These are phyloP conservation scores for Trachelus troglodyta DNA, from an alignment of 2,888 invertebrate species.

Conservation along the genomic window DNA sequence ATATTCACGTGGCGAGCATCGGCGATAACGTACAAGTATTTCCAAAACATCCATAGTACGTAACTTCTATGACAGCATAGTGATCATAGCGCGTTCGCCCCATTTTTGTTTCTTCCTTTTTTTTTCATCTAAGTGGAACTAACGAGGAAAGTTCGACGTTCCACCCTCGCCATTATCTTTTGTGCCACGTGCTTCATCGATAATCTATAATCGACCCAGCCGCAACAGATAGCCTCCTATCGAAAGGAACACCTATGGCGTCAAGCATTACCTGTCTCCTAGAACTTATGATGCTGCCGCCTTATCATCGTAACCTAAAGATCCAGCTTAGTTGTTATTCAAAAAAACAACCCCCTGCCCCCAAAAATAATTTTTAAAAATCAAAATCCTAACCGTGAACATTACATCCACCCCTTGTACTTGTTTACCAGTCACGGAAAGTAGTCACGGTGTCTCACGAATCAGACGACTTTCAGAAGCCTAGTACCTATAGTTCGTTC, in stretches of 20 bases:
- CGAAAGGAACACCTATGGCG: neutral
- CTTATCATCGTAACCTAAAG: neutral
- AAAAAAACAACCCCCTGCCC: too few relatives aligned
- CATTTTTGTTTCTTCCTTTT: constrained; percentile 1
- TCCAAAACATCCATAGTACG: neutral
- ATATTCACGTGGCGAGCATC: neutral
- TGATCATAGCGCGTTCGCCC: neutral
- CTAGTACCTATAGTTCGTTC: neutral
- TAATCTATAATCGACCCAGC: constrained; percentile 41
- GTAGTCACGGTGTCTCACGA: neutral
- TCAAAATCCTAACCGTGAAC: neutral
- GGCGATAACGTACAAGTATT: neutral
- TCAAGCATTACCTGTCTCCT: neutral
- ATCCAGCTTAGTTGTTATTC: neutral
- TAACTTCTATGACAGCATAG: neutral
- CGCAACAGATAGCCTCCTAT: neutral
- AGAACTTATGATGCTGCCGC: neutral
- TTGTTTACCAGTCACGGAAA: neutral
- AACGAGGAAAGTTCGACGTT: constrained; percentile 35
- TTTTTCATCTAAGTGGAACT: constrained; percentile 24
- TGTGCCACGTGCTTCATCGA: constrained; percentile 36
- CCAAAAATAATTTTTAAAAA: neutral
- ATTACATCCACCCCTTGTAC: neutral
- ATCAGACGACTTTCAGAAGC: neutral
- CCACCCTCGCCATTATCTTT: constrained; percentile 28